Percentiles rank a stretch among this genome's conserved stretches.
Evolutionary conservation across 2,888 invertebrate genomes (phyloP).

Genomic region (Galeopsomyia nigrocyanea): DNA sequence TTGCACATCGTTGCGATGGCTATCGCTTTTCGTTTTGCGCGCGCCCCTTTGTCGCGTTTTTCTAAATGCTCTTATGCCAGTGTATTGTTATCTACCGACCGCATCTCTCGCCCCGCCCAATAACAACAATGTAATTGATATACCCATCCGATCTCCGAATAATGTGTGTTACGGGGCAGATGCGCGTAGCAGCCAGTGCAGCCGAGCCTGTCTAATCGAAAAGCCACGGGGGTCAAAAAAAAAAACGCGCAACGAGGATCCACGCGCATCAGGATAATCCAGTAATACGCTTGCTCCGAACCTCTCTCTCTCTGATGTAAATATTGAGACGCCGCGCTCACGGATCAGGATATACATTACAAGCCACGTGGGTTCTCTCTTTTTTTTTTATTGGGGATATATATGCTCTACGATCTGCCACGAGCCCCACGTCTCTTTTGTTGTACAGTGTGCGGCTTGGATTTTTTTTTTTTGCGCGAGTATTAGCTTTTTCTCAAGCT

Average conservation of each 20-base stretch:
- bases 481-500: too few species aligned
- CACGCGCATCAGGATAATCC: slow-evolving; percentile 61
- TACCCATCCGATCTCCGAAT: slow-evolving; percentile 49
- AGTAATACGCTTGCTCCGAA: slow-evolving; percentile 64
- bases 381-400: too few species aligned
- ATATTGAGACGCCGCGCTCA: slow-evolving; percentile 45
- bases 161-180: slow-evolving; percentile 47
- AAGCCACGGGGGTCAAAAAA: slow-evolving; percentile 61
- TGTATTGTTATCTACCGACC: slow-evolving; percentile 58
- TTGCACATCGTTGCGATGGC: slow-evolving; percentile 62
- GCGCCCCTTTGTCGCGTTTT: slow-evolving; percentile 26
- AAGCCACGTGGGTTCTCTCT: too few species aligned
- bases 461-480: too few species aligned
- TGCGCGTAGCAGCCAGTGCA: slow-evolving; percentile 52
- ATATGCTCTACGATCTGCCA: too few species aligned
- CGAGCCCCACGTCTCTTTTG: too few species aligned
- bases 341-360: too few species aligned
- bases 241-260: neutral
- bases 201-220: slow-evolving; percentile 61
- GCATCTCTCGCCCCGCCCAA: slow-evolving; percentile 50
- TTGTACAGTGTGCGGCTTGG: too few species aligned
- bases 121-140: slow-evolving; percentile 69
- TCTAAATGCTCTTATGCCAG: slow-evolving; percentile 64
- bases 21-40: slow-evolving; percentile 59
- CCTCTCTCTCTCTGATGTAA: slow-evolving; percentile 52